phyloP scores from a whole-genome alignment of 2,797 vertebrate species.

The Emys orbicularis region DNA sequence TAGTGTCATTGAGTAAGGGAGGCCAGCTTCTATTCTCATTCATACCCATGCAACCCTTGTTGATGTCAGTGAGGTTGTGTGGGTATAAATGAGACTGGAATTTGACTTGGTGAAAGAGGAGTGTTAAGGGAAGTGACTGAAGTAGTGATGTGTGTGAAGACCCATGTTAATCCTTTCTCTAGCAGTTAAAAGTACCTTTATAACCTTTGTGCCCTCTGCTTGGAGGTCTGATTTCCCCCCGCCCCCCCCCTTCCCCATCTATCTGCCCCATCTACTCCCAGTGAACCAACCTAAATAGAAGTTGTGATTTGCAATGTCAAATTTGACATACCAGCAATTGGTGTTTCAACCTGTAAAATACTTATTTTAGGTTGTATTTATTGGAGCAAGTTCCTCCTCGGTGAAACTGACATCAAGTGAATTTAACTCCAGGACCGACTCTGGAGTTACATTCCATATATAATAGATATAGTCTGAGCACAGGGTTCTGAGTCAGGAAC shows the following conservation, averaged over 20 bases:
- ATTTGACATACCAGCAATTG: not conserved
- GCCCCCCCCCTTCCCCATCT: not conserved
- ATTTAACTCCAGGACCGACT: constrained; percentile 21
- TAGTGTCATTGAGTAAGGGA: not conserved
- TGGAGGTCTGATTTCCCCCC: not conserved
- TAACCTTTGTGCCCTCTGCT: not conserved
- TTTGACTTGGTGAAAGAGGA: not conserved
- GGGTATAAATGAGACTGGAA: constrained; percentile 16
- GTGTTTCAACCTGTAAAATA: not conserved
- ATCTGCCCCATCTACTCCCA: not conserved
- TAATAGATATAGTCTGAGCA: fast-evolving
- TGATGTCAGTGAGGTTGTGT: not conserved
- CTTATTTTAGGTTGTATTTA: not conserved
- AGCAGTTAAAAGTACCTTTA: not conserved
- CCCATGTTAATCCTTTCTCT: not conserved
- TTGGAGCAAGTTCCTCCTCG: not conserved
- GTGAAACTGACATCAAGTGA: not conserved
- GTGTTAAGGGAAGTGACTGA: constrained; percentile 43
- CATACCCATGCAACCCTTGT: fast-evolving
- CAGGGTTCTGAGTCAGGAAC: not conserved
- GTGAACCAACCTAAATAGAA: not conserved
- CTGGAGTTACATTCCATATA: not conserved
- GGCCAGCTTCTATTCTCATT: constrained; percentile 9
- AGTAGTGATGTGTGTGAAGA: not conserved
- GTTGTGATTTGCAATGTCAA: not conserved